Conservation (phyloP, 2,113 vertebrate species). For the Uropsilus gracilis region DNA sequence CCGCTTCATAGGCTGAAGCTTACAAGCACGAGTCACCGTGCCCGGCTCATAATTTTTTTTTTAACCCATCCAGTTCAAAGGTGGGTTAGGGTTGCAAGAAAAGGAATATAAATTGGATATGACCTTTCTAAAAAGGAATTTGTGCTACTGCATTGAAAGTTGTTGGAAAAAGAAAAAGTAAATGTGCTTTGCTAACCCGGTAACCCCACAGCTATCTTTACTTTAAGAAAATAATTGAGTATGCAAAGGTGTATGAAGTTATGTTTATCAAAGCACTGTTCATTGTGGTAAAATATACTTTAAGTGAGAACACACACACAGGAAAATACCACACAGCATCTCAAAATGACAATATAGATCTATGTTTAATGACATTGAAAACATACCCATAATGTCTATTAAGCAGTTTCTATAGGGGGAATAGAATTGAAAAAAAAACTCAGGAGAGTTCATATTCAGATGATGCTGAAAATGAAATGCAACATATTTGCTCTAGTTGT, state of each 20-base stretch:
- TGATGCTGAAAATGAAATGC: neutral
- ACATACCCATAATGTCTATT: neutral
- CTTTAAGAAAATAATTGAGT: neutral
- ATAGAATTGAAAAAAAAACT: constrained; percentile 29
- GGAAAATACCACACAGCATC: neutral
- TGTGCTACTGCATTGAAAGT: neutral
- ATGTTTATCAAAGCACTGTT: constrained; percentile 5
- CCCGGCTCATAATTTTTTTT: no score
- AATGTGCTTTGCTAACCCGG: neutral
- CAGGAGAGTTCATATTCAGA: neutral
- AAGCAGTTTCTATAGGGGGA: neutral
- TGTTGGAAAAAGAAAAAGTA: neutral
- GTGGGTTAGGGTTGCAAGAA: neutral
- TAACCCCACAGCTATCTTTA: neutral
- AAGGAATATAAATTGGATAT: neutral
- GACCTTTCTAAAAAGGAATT: constrained; percentile 3
- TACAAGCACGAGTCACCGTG: no score
- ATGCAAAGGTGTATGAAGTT: neutral
- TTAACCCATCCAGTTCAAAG: neutral
- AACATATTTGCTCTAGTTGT: neutral
- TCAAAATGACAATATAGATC: neutral
- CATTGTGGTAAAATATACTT: neutral
- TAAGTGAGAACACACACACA: neutral
- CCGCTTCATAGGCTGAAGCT: no score
- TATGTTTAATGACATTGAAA: neutral